These are phyloP conservation scores for Physella acuta DNA, from an alignment of 1,140 invertebrate species.

Conservation along the genomic window DNA sequence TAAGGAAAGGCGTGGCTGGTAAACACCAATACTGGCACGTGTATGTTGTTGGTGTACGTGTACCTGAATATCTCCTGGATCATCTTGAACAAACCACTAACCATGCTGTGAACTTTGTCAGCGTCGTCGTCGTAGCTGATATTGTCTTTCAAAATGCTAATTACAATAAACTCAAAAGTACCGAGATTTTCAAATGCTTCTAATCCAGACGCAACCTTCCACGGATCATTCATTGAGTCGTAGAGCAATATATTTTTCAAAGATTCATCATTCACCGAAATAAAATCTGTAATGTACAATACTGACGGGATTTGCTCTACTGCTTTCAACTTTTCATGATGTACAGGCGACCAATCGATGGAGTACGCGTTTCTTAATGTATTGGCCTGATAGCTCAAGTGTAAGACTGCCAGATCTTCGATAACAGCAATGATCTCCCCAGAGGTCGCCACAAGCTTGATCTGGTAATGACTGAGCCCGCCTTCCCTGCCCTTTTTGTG, in stretches of 20 bases:
- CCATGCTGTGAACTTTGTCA: too few species aligned
- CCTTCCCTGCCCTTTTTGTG: not conserved
- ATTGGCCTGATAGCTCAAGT: not conserved
- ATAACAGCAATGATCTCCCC: slow-evolving; percentile 37
- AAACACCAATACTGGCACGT: too few species aligned
- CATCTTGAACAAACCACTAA: too few species aligned
- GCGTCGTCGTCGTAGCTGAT: too few species aligned
- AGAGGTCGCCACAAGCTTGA: slow-evolving; percentile 29
- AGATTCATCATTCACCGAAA: not conserved
- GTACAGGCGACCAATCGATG: not conserved
- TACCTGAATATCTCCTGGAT: too few species aligned
- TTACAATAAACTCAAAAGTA: slow-evolving; percentile 1
- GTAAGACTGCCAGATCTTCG: slow-evolving; percentile 1
- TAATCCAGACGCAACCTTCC: not conserved
- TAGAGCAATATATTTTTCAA: not conserved
- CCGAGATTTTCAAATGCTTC: not conserved
- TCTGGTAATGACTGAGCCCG: slow-evolving; percentile 26
- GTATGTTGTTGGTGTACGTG: too few species aligned
- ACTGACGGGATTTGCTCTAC: not conserved
- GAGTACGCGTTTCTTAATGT: slow-evolving; percentile 11
- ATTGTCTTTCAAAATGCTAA: not conserved
- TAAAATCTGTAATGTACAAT: slow-evolving; percentile 10
- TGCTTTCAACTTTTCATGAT: not conserved
- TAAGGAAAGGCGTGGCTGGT: not conserved
- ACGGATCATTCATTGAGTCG: not conserved